Percentiles rank a stretch among this genome's conserved stretches.
Conservation (phyloP, 2,113 vertebrate species). For the Trachemys scripta region DNA sequence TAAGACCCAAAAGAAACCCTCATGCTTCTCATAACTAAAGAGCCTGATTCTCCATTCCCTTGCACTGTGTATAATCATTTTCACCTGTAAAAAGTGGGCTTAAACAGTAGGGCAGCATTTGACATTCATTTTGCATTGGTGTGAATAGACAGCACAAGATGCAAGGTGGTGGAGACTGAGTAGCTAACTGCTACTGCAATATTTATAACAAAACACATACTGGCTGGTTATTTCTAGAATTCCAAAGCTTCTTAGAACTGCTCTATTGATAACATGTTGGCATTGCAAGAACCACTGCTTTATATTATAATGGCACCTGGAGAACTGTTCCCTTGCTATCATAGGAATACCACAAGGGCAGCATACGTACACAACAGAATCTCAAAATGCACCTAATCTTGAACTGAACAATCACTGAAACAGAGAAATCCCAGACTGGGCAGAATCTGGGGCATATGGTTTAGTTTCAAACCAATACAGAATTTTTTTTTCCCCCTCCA, state of each 20-base stretch:
- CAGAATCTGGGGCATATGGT: neutral
- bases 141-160: rapidly evolving
- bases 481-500: no score
- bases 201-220: no score
- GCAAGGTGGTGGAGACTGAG: rapidly evolving
- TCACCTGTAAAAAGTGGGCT: no score
- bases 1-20: no score
- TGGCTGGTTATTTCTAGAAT: neutral
- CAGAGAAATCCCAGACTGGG: neutral
- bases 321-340: rapidly evolving
- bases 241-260: rapidly evolving
- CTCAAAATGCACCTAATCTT: neutral
- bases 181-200: neutral
- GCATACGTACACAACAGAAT: neutral
- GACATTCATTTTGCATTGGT: neutral
- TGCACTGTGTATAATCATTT: neutral
- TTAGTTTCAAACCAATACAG: neutral
- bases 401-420: neutral
- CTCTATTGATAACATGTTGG: rapidly evolving
- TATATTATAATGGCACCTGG: rapidly evolving
- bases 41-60: neutral
- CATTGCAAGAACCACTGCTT: neutral
- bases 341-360: rapidly evolving
- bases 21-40: neutral
- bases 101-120: no score